Evolutionary conservation across 2,113 vertebrate species (phyloP).

Genomic region (Takifugu bimaculatus): DNA sequence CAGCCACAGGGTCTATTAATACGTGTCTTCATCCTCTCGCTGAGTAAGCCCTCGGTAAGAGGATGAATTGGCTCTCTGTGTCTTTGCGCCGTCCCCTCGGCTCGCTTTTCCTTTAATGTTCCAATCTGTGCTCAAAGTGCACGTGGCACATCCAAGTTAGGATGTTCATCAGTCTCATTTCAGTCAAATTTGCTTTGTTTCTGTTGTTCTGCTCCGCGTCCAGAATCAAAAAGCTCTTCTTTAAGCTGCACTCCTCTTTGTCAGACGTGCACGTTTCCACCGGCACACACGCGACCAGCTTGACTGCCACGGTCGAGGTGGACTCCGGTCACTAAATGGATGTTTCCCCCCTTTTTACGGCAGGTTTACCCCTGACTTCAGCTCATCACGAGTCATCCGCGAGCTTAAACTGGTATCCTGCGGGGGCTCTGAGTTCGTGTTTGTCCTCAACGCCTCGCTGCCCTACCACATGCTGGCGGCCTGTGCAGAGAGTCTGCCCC

Average conservation of each 20-base stretch:
- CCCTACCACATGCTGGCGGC: conserved; percentile 95
- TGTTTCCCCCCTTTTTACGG: not conserved
- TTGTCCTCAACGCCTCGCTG: conserved; percentile 92
- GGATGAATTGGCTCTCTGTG: conserved; percentile 45
- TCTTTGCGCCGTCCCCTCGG: conserved; percentile 7
- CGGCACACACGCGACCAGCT: not conserved
- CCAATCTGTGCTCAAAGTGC: not conserved
- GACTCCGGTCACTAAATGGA: not conserved
- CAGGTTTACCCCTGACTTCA: conserved; percentile 99
- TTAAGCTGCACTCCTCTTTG: no score
- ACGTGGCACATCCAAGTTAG: not conserved
- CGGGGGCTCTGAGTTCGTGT: conserved; percentile 91
- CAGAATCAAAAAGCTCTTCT: no score
- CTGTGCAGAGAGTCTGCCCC: conserved; percentile 91
- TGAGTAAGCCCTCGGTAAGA: conserved; percentile 30
- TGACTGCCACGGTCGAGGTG: no score
- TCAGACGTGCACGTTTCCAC: not conserved
- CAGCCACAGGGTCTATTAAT: conserved; percentile 42
- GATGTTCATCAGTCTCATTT: not conserved
- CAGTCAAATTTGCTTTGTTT: not conserved
- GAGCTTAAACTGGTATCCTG: conserved; percentile 89
- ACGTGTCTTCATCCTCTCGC: conserved; percentile 16
- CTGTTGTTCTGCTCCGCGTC: not conserved
- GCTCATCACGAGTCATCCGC: conserved; percentile 92
- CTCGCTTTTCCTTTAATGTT: conserved; percentile 11